Evolutionary conservation across 2,113 vertebrate genomes (phyloP).

Genomic region (Elanus axillaris): DNA sequence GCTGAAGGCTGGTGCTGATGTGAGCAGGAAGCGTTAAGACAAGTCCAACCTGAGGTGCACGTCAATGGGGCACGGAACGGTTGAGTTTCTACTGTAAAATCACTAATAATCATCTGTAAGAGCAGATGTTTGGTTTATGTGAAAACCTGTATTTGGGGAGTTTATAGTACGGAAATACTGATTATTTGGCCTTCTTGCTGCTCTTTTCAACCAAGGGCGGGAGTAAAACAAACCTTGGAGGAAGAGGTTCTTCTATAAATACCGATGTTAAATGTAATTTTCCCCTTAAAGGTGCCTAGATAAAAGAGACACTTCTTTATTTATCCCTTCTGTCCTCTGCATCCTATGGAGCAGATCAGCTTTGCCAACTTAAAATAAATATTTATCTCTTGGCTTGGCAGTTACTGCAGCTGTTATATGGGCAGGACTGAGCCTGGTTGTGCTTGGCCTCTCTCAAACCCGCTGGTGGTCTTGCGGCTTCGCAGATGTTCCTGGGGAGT

Average conservation of each 20-base stretch:
- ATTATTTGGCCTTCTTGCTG: neutral
- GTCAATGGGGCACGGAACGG: neutral
- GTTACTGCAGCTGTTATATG: fast-evolving
- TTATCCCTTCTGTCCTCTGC: neutral
- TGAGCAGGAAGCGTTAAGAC: neutral
- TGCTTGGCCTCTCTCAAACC: neutral
- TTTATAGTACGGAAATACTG: neutral
- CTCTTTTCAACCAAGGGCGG: neutral
- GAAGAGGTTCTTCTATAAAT: neutral
- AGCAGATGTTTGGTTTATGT: neutral
- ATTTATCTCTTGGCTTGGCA: neutral
- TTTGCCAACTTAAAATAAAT: neutral
- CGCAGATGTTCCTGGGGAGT: neutral
- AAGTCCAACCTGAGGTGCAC: neutral
- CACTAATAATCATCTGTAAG: neutral
- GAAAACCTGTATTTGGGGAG: neutral
- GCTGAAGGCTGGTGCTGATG: neutral
- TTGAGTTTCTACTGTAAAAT: neutral
- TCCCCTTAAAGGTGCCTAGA: neutral
- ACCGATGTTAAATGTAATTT: neutral
- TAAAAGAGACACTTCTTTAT: neutral
- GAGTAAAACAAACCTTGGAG: neutral
- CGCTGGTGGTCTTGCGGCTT: neutral
- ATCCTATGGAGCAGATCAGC: neutral
- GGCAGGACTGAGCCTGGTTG: neutral